phyloP scores from a whole-genome alignment of 2,797 vertebrate species.

The Acestrorhynchus altus region DNA sequence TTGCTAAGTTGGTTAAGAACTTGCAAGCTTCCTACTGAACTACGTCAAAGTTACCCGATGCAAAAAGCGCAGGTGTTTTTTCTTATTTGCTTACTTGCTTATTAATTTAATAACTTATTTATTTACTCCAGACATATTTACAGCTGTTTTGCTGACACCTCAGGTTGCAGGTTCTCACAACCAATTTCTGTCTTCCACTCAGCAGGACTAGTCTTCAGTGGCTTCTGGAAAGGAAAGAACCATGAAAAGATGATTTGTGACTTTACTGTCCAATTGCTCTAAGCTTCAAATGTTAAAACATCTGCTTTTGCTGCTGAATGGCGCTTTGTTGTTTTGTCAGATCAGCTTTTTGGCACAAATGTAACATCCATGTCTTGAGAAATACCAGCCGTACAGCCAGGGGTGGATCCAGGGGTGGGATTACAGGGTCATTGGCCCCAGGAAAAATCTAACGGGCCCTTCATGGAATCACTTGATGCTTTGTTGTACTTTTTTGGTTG shows the following conservation, averaged over 20 bases:
- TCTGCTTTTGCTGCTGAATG: not conserved
- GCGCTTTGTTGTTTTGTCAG: not conserved
- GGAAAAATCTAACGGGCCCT: no score
- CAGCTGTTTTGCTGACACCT: not conserved
- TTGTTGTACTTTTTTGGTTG: no score
- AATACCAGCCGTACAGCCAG: no score
- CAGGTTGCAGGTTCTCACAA: not conserved
- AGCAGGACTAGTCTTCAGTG: not conserved
- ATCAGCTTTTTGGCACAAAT: no score
- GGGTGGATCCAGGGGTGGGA: no score
- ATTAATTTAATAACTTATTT: no score
- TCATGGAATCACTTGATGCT: no score
- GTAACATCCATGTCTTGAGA: no score
- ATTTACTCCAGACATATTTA: not conserved
- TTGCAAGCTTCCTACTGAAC: not conserved
- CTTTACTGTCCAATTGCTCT: not conserved
- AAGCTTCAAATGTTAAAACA: not conserved
- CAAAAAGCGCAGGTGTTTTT: no score
- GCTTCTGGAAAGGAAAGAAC: not conserved
- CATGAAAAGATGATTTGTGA: not conserved
- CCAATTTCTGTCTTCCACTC: not conserved
- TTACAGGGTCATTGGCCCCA: no score
- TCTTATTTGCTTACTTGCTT: no score
- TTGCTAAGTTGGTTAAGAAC: not conserved
- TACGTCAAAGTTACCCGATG: no score